A percentile compares a stretch with the other conserved stretches of the same genome.
phyloP scores from a whole-genome alignment of 2,888 invertebrate genomes.

The Hyposoter didymator region DNA sequence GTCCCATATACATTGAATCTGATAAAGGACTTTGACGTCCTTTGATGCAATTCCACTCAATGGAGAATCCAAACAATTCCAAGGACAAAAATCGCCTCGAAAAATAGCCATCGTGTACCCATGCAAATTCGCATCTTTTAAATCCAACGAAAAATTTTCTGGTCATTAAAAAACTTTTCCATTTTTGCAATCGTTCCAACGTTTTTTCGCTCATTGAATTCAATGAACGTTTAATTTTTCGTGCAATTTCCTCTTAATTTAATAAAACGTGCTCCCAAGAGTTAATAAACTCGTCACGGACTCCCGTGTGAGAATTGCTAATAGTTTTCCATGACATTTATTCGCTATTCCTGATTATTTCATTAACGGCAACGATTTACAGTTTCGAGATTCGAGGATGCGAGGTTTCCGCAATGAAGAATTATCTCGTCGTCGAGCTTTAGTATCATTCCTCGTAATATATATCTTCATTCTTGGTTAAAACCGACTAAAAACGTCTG shows the following conservation, averaged over 20 bases:
- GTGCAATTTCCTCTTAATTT: background rate
- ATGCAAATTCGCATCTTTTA: too few relatives aligned
- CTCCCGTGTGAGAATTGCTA: background rate
- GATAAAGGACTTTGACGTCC: constrained; percentile 32
- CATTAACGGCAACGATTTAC: background rate
- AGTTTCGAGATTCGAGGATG: background rate
- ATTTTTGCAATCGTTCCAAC: too few relatives aligned
- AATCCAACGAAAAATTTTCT: too few relatives aligned
- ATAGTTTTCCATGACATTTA: background rate
- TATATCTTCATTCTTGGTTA: constrained; percentile 10
- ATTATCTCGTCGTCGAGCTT: constrained; percentile 12
- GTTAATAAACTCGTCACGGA: background rate
- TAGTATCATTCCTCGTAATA: background rate
- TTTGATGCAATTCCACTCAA: constrained; percentile 33
- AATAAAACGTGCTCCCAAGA: background rate
- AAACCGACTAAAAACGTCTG: constrained; percentile 49
- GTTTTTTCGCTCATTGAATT: too few relatives aligned
- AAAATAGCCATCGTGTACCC: background rate
- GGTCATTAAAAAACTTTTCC: too few relatives aligned
- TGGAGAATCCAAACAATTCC: background rate
- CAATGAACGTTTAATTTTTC: background rate
- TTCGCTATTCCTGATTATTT: background rate
- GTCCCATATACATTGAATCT: constrained; percentile 35
- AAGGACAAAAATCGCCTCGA: background rate
- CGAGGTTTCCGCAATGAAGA: constrained; percentile 7